Evolutionary conservation across 2,888 invertebrate species (phyloP).

Genomic region (Eremobia ochroleuca): DNA sequence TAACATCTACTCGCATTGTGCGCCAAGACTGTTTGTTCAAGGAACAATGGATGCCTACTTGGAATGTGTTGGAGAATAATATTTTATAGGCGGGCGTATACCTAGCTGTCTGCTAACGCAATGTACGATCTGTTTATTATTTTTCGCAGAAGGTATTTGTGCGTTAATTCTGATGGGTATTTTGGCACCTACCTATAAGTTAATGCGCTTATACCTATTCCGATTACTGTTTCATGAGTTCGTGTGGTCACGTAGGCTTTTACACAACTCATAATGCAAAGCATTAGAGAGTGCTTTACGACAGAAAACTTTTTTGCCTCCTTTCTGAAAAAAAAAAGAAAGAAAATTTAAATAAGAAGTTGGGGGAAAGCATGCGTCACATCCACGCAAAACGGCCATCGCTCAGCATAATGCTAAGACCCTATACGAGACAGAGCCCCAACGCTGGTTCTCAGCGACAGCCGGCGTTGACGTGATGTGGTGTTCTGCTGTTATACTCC

Average conservation of each 20-base stretch:
- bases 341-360: no score
- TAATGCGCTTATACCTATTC: not conserved
- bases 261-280: no score
- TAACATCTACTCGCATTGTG: slow-evolving; percentile 33
- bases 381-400: no score
- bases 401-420: no score
- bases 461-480: no score
- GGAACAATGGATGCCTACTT: slow-evolving; percentile 44
- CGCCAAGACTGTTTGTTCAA: slow-evolving; percentile 37
- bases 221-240: not conserved
- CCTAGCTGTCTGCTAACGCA: not conserved
- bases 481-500: no score
- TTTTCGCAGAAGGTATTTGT: slow-evolving; percentile 5
- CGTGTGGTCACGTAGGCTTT: not conserved
- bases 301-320: no score
- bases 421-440: no score
- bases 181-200: not conserved
- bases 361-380: no score
- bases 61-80: slow-evolving; percentile 45
- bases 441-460: no score
- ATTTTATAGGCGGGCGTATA: slow-evolving; percentile 32
- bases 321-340: no score
- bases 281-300: no score
- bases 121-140: slow-evolving; percentile 23
- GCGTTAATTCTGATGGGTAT: not conserved